These are phyloP conservation scores for Allacma fusca DNA, from an alignment of 2,888 invertebrate species.

Conservation along the genomic window DNA sequence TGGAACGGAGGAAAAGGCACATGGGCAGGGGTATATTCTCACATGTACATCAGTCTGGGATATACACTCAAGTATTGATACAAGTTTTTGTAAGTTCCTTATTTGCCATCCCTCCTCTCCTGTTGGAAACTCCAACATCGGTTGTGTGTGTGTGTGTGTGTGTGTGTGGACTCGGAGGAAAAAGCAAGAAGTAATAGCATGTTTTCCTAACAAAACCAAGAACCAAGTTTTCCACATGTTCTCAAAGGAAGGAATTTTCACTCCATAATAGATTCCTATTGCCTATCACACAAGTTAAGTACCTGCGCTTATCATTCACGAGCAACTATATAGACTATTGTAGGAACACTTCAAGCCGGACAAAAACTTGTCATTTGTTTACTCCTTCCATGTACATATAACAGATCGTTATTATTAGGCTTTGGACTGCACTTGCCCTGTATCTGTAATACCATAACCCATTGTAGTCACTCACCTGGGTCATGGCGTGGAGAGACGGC, in stretches of 20 bases:
- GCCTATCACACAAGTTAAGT: constrained; percentile 19
- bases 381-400: neutral
- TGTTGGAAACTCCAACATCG: too few relatives aligned
- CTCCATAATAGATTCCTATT: constrained; percentile 12
- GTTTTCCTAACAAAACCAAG: constrained; percentile 14
- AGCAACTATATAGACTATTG: neutral
- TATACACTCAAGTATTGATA: neutral
- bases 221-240: neutral
- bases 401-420: neutral
- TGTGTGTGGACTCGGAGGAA: too few relatives aligned
- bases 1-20: neutral
- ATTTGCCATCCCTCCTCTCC: too few relatives aligned
- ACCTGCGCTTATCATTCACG: constrained; percentile 1
- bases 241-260: constrained; percentile 6
- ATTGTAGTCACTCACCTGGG: neutral
- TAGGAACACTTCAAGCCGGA: neutral
- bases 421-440: neutral
- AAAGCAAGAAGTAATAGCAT: neutral
- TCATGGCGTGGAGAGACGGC: too few relatives aligned
- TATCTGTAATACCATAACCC: neutral
- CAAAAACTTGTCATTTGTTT: constrained; percentile 21
- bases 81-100: neutral
- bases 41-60: neutral
- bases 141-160: too few relatives aligned
- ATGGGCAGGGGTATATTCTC: neutral